These are phyloP conservation scores for Contarinia nasturtii DNA, from an alignment of 1,140 invertebrate genomes.

Conservation along the genomic window DNA sequence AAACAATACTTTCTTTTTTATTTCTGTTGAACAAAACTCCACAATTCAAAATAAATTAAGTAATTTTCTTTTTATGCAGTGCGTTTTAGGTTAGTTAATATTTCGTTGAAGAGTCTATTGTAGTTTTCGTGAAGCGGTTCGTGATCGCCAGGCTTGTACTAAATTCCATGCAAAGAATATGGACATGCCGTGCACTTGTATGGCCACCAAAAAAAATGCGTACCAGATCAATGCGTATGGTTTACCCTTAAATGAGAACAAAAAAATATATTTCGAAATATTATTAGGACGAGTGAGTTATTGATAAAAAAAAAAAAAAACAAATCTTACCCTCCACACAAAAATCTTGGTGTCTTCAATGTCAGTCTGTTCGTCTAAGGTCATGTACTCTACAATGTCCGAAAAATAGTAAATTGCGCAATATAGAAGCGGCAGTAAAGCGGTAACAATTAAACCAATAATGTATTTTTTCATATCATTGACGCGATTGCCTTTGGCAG, in stretches of 20 bases:
- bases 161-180: slow-evolving; percentile 77
- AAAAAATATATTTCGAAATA: too few species aligned
- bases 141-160: slow-evolving; percentile 65
- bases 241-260: slow-evolving; percentile 47
- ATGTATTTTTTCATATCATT: slow-evolving; percentile 64
- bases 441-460: slow-evolving; percentile 56
- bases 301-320: too few species aligned
- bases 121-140: slow-evolving; percentile 33
- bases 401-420: slow-evolving; percentile 62
- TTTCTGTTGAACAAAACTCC: too few species aligned
- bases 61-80: neutral
- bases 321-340: slow-evolving; percentile 62
- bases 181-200: slow-evolving; percentile 83
- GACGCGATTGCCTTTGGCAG: slow-evolving; percentile 66
- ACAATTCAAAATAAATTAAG: too few species aligned
- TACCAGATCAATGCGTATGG: slow-evolving; percentile 90
- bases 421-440: slow-evolving; percentile 63
- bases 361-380: slow-evolving; percentile 39
- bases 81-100: neutral
- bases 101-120: slow-evolving; percentile 17
- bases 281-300: too few species aligned
- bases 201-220: slow-evolving; percentile 68
- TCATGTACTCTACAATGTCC: slow-evolving; percentile 66
- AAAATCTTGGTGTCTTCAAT: slow-evolving; percentile 40
- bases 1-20: too few species aligned